Conservation (phyloP, 2,888 invertebrate species). For the Tachina fera region DNA sequence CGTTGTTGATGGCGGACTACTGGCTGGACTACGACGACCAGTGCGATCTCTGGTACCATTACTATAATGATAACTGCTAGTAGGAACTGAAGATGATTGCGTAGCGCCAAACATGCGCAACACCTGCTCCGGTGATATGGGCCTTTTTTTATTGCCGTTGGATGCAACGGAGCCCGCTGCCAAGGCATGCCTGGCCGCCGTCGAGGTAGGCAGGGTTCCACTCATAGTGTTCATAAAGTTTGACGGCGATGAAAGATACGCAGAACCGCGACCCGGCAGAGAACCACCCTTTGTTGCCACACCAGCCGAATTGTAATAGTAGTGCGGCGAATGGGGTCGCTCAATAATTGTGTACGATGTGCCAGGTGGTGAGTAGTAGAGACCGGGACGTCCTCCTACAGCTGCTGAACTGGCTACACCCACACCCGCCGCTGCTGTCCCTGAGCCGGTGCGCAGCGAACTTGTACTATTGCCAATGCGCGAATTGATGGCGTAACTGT, state of each 20-base stretch:
- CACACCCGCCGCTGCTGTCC: conserved; percentile 79
- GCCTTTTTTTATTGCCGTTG: conserved; percentile 86
- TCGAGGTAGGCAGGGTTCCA: conserved; percentile 81
- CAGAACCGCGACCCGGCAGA: conserved; percentile 84
- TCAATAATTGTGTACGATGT: conserved; percentile 95
- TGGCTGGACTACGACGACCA: conserved; percentile 86
- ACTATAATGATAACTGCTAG: conserved; percentile 83
- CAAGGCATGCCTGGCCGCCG: conserved; percentile 83
- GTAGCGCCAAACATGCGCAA: conserved; percentile 86
- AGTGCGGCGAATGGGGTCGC: conserved; percentile 88
- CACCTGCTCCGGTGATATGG: conserved; percentile 93
- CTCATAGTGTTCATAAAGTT: conserved; percentile 84
- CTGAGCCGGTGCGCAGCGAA: conserved; percentile 82
- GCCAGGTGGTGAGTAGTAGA: conserved; percentile 94
- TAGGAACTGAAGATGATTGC: conserved; percentile 84
- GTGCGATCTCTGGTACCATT: conserved; percentile 82
- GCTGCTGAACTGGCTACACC: conserved; percentile 50
- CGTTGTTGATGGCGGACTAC: conserved; percentile 91
- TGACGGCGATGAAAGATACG: conserved; percentile 87
- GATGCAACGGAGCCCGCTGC: conserved; percentile 73
- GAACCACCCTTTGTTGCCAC: conserved; percentile 82
- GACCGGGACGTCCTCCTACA: conserved; percentile 85
- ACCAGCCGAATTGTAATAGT: conserved; percentile 83
- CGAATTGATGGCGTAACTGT: conserved; percentile 78
- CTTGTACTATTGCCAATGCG: conserved; percentile 83